Percentiles rank a stretch among this genome's conserved stretches.
Conservation (phyloP, 2,888 invertebrate genomes). For the Drosophila quinaria region DNA sequence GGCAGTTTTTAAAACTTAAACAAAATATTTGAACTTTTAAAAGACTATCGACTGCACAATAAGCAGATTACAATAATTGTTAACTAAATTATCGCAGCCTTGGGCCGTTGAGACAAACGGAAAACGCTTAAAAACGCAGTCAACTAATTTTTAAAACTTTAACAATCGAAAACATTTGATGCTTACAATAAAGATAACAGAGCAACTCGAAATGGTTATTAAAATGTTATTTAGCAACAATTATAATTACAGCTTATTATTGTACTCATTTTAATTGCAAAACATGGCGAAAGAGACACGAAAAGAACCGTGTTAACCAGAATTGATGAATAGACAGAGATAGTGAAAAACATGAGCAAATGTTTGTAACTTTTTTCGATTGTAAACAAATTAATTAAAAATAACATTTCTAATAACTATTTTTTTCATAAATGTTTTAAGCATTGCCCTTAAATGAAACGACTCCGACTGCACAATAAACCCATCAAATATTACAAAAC, state of each 20-base stretch:
- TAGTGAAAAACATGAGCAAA: conserved; percentile 16
- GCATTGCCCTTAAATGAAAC: conserved; percentile 34
- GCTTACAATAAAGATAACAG: conserved; percentile 34
- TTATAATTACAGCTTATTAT: conserved; percentile 59
- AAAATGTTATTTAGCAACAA: conserved; percentile 44
- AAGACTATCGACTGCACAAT: background rate
- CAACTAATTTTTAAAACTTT: conserved; percentile 20
- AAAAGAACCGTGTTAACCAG: conserved; percentile 46
- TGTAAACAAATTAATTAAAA: conserved; percentile 1
- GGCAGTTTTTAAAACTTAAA: background rate
- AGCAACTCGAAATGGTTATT: conserved; percentile 23
- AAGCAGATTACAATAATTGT: conserved; percentile 29
- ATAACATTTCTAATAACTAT: conserved; percentile 11
- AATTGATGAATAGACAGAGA: conserved; percentile 21
- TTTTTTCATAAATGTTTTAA: conserved; percentile 9
- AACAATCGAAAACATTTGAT: conserved; percentile 10
- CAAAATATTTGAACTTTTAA: background rate
- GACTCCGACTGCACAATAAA: conserved; percentile 53
- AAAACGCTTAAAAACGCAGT: conserved; percentile 15
- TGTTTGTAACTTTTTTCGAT: conserved; percentile 3
- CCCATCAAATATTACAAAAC: conserved; percentile 68
- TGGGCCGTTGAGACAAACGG: conserved; percentile 40
- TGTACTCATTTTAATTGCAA: conserved; percentile 33
- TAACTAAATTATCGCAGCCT: conserved; percentile 37
- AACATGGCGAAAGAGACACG: conserved; percentile 35